Base-by-base conservation (phyloP, 2,797 vertebrate genomes). In the Myripristis jacobus region DNA sequence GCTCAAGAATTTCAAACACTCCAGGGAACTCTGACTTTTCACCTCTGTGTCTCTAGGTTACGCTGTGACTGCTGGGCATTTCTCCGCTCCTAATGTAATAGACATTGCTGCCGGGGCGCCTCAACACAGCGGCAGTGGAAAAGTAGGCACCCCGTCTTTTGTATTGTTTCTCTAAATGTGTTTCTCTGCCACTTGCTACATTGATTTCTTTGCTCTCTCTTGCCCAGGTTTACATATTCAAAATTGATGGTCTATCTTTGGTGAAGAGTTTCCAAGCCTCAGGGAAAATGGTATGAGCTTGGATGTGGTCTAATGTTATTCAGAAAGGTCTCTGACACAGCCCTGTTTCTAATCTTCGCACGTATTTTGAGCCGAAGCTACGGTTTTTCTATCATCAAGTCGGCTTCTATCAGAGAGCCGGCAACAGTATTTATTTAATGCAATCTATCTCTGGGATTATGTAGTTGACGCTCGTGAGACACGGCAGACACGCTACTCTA, bases 91-190 rank as follows among this genome's bases (percentile, higher is more conserved):
- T 0, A 93, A 92, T 56, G 82, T 94, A 46, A 96, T 94, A 0
- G 98, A 99, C 3, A 76, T 99, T 50, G 98, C 96, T 24, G 98
- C 96, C 64, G 98, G 98, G 60, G 97, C 98, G 8, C 98, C 98
- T 25, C 97, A 96, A 93, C 96, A 99, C 59, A 96, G 93, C 70
- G 94, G 95, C 81, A 90, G 94, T 0, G 98, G 98, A 90, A 99
- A 98, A 94, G 98, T 99, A 92, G 21, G 92, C 3, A 7, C 54
- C 63, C 71, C 19, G 65, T 74, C 51, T 73, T 70, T 31, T 38
- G 27, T 63, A 7, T 27, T 13, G 36, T 70, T 66, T 51, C 52
- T 62, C 52, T 62, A 70, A 27, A 54, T 51, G 44, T 27, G 29
- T 58, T 9, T 75, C 50, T n/a, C 9, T 60, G 16, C 59, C 25